Evolutionary conservation across 2,113 vertebrate species (phyloP).

Genomic region (Dicaeum eximium): DNA sequence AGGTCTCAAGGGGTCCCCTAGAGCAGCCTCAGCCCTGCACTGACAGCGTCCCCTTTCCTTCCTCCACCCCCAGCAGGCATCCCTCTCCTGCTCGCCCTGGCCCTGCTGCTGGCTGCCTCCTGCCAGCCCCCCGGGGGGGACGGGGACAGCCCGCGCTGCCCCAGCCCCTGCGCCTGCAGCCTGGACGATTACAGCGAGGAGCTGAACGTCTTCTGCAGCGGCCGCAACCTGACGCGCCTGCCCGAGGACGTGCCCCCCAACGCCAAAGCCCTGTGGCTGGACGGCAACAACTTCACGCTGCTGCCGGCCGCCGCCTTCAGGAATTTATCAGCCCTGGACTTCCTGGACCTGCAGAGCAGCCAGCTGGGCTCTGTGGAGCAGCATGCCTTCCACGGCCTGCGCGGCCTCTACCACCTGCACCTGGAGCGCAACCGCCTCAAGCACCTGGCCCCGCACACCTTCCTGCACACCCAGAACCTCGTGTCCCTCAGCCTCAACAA

Average conservation of each 20-base stretch:
- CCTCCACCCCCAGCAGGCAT: not conserved
- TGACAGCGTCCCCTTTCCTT: not conserved
- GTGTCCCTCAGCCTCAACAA: slow-evolving; percentile 88
- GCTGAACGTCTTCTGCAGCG: slow-evolving; percentile 90
- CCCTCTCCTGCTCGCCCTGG: slow-evolving; percentile 33
- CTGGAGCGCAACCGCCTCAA: slow-evolving; percentile 86
- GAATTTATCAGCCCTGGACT: slow-evolving; percentile 82
- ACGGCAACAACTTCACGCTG: slow-evolving; percentile 83
- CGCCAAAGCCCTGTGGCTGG: slow-evolving; percentile 86
- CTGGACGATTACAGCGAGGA: slow-evolving; percentile 81
- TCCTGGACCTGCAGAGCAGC: slow-evolving; percentile 89
- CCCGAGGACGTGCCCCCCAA: slow-evolving; percentile 76
- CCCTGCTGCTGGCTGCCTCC: not conserved
- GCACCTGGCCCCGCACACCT: slow-evolving; percentile 73
- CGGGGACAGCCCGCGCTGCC: slow-evolving; percentile 73
- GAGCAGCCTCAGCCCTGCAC: rapidly evolving
- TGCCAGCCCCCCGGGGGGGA: not conserved
- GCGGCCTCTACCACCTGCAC: slow-evolving; percentile 82
- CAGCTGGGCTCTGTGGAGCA: slow-evolving; percentile 78
- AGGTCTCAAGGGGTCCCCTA: not conserved
- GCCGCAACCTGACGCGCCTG: slow-evolving; percentile 78
- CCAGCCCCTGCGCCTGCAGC: slow-evolving; percentile 80
- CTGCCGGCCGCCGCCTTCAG: slow-evolving; percentile 77
- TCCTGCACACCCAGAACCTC: slow-evolving; percentile 84
- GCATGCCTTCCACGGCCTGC: slow-evolving; percentile 83